Evolutionary conservation across 2,797 vertebrate genomes (phyloP).

Genomic region (Sebastiscus tertius): DNA sequence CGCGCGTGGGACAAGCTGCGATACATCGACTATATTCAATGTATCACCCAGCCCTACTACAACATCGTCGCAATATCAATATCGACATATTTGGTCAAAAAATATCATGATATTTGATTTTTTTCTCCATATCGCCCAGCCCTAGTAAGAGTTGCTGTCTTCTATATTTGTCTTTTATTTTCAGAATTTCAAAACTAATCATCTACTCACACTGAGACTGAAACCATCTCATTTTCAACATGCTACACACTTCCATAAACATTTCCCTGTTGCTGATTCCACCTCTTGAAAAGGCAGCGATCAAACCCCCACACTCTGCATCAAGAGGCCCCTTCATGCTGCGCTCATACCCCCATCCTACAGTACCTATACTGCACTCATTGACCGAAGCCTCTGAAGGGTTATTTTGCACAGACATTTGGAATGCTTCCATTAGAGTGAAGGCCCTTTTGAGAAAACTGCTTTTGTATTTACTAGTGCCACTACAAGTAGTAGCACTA

Average conservation of each 20-base stretch:
- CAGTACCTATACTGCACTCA: constrained; percentile 13
- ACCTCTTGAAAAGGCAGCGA: constrained; percentile 24
- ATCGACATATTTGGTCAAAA: too few species aligned
- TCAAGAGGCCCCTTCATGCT: constrained; percentile 43
- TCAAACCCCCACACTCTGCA: constrained; percentile 36
- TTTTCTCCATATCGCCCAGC: too few species aligned
- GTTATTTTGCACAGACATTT: constrained; percentile 41
- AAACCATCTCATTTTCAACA: constrained; percentile 12
- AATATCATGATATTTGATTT: too few species aligned
- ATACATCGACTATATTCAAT: too few species aligned
- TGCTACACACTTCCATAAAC: constrained; percentile 19
- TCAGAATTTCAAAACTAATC: constrained; percentile 12
- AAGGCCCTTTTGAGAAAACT: constrained; percentile 56
- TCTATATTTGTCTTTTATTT: not conserved
- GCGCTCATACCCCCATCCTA: constrained; percentile 13
- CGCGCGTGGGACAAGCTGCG: too few species aligned
- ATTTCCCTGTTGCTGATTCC: constrained; percentile 26
- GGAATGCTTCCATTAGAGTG: constrained; percentile 35
- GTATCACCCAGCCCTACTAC: too few species aligned
- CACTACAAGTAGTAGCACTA: constrained; percentile 2
- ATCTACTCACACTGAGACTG: not conserved
- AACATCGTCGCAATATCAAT: too few species aligned
- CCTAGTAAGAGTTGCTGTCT: not conserved
- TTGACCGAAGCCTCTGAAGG: constrained; percentile 30
- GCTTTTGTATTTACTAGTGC: constrained; percentile 52